Percentiles rank a stretch among this genome's conserved stretches.
Conservation (phyloP, 2,113 vertebrate genomes). For the Lepisosteus oculatus region DNA sequence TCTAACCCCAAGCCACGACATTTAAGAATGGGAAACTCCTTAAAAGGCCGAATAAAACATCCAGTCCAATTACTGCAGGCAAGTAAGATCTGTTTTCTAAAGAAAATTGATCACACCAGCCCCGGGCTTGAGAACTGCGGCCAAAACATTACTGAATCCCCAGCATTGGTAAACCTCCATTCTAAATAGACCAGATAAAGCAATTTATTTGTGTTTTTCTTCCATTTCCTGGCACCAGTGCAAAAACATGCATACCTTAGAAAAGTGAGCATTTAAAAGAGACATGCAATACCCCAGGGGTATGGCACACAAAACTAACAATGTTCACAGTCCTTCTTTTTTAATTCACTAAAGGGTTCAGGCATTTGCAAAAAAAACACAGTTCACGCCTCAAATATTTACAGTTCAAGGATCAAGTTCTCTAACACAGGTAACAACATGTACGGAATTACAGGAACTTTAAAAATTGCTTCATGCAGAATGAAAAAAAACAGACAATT, state of each 20-base stretch:
- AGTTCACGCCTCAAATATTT: not conserved
- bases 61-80: no score
- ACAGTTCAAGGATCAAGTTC: not conserved
- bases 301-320: not conserved
- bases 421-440: not conserved
- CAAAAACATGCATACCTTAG: slow-evolving; percentile 39
- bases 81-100: no score
- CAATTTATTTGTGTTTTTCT: slow-evolving; percentile 42
- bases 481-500: not conserved
- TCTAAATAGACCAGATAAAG: slow-evolving; percentile 40
- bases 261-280: slow-evolving; percentile 4
- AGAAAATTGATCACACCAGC: no score
- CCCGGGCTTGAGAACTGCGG: no score
- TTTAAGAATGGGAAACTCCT: not conserved
- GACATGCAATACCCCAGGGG: not conserved
- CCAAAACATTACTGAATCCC: no score
- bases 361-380: not conserved
- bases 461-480: not conserved
- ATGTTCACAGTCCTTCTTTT: not conserved
- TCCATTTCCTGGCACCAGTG: slow-evolving; percentile 51
- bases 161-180: slow-evolving; percentile 25
- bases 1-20: no score
- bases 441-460: not conserved
- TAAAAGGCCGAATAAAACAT: no score
- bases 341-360: not conserved